These are phyloP conservation scores for Peromyscus nudipes DNA, from an alignment of 2,797 vertebrate genomes.

Conservation along the genomic window DNA sequence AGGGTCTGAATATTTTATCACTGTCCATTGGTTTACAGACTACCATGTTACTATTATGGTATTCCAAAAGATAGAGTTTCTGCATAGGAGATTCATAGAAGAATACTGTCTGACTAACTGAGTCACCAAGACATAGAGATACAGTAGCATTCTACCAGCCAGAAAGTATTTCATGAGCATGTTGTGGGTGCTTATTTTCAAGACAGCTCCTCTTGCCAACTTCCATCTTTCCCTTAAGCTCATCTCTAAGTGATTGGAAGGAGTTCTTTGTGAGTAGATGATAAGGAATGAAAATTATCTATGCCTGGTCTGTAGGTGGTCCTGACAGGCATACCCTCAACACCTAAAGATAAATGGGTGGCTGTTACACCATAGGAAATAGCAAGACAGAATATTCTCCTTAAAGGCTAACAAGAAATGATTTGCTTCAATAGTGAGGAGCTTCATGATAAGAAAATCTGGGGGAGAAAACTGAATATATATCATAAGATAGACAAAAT, in stretches of 20 bases:
- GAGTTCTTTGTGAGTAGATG: background rate
- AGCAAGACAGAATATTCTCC: background rate
- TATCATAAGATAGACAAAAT: background rate
- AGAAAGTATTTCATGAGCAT: background rate
- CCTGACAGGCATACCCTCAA: background rate
- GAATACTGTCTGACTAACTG: background rate
- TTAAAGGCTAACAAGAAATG: background rate
- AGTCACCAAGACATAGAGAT: background rate
- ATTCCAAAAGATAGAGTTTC: background rate
- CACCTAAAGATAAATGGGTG: background rate
- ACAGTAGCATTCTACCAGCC: background rate
- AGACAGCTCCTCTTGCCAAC: background rate
- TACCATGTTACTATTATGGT: background rate
- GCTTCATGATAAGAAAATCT: background rate
- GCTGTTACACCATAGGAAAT: background rate
- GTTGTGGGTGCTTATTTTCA: background rate
- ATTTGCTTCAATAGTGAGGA: background rate
- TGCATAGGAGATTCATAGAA: background rate
- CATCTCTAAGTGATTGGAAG: background rate
- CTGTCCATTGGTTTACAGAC: background rate
- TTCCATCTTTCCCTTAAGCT: background rate
- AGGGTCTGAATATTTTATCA: background rate
- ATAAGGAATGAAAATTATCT: background rate
- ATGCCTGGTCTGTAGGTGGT: background rate
- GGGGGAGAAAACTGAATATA: background rate